Evolutionary conservation across 2,113 vertebrate species (phyloP).

Genomic region (Miniopterus natalensis): DNA sequence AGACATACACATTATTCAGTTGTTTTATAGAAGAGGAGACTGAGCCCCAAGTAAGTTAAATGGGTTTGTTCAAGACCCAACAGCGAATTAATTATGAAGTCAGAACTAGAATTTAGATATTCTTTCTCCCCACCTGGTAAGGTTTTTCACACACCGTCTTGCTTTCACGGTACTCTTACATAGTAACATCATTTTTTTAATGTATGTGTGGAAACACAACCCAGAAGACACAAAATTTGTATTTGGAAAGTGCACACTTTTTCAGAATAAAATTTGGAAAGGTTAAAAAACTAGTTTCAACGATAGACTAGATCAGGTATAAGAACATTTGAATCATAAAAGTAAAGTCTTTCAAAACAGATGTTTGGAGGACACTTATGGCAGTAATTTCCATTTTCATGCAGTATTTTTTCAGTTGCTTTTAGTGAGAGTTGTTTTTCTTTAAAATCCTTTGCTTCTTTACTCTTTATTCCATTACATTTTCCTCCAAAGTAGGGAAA

Average conservation of each 20-base stretch:
- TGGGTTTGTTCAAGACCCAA: background rate
- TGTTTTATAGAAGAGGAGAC: background rate
- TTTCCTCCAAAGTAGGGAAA: conserved; percentile 15
- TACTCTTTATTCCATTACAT: background rate
- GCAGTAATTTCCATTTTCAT: conserved; percentile 41
- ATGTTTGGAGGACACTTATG: background rate
- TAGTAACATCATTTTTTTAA: background rate
- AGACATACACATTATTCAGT: background rate
- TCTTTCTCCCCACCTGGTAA: background rate
- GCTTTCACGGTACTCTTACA: background rate
- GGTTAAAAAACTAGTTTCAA: background rate
- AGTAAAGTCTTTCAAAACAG: conserved; percentile 49
- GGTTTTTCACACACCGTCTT: background rate
- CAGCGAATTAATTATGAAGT: background rate
- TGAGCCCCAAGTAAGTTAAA: background rate
- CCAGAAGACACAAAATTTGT: background rate
- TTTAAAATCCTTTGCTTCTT: background rate
- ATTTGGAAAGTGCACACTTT: background rate
- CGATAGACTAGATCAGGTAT: background rate
- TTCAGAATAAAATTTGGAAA: conserved; percentile 45
- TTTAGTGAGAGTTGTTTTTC: conserved; percentile 47
- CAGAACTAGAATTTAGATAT: background rate
- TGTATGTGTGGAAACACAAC: background rate
- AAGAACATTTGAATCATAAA: conserved; percentile 37
- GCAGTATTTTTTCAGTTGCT: background rate